phyloP scores from a whole-genome alignment of 2,888 invertebrate genomes.

The Seladonia tumulorum region DNA sequence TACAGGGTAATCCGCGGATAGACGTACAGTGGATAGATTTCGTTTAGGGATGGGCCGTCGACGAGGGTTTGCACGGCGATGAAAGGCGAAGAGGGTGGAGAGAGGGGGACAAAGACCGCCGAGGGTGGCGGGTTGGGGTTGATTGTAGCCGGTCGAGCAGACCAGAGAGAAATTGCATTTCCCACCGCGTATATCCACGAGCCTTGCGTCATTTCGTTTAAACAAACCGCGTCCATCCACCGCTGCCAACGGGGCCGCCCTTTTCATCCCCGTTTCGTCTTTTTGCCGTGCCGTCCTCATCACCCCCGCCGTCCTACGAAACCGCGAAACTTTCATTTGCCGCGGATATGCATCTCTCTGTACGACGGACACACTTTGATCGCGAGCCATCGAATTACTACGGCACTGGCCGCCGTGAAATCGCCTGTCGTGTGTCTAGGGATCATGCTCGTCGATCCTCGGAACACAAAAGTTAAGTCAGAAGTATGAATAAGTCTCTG shows the following conservation, averaged over 20 bases:
- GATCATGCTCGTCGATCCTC: neutral
- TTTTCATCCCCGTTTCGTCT: conserved; percentile 34
- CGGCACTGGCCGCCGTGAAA: neutral
- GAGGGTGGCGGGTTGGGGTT: conserved; percentile 28
- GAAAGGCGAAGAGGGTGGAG: conserved; percentile 45
- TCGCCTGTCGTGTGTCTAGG: neutral
- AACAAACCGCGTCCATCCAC: conserved; percentile 69
- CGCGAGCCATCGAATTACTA: conserved; percentile 28
- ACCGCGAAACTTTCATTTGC: conserved; percentile 55
- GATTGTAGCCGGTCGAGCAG: conserved; percentile 63
- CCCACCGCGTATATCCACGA: conserved; percentile 56
- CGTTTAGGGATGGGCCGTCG: conserved; percentile 29
- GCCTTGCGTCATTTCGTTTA: conserved; percentile 69
- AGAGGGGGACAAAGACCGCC: conserved; percentile 32
- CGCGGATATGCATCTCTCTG: conserved; percentile 20
- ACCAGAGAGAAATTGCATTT: conserved; percentile 71
- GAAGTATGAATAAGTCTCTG: no score
- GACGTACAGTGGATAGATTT: conserved; percentile 57
- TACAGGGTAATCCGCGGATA: conserved; percentile 48
- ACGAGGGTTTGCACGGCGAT: conserved; percentile 37
- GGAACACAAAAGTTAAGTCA: no score
- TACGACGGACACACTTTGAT: conserved; percentile 59
- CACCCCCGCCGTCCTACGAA: conserved; percentile 3
- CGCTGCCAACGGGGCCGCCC: conserved; percentile 29
- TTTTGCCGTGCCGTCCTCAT: conserved; percentile 10